phyloP scores from a whole-genome alignment of 2,797 vertebrate genomes.

The Rousettus madagascariensis region DNA sequence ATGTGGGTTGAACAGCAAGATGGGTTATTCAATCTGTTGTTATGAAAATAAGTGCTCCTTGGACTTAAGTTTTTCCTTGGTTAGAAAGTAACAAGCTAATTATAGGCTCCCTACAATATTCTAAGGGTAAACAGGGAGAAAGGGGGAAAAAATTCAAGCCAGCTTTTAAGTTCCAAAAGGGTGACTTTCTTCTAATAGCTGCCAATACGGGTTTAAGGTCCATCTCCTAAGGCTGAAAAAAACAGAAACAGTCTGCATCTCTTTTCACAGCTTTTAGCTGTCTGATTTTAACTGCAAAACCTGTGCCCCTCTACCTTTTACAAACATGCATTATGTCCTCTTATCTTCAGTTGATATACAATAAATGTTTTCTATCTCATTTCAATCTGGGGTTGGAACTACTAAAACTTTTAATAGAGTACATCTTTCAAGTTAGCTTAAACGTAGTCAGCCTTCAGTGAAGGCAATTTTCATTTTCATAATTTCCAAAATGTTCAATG shows the following conservation, averaged over 20 bases:
- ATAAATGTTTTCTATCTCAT: background rate
- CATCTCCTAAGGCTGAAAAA: background rate
- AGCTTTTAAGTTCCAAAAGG: background rate
- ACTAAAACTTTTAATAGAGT: background rate
- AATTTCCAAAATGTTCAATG: background rate
- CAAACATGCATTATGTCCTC: background rate
- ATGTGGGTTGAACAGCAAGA: slow-evolving; percentile 73
- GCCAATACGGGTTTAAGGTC: background rate
- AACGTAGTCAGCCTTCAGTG: background rate
- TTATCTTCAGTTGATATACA: background rate
- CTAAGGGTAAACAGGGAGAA: slow-evolving; percentile 39
- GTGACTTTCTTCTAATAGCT: background rate
- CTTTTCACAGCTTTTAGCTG: background rate
- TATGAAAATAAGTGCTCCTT: slow-evolving; percentile 74
- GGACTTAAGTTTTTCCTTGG: slow-evolving; percentile 71
- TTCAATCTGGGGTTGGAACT: background rate
- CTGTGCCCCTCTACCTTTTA: background rate
- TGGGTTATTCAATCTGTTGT: slow-evolving; percentile 74
- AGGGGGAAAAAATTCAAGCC: background rate
- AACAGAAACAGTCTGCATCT: background rate
- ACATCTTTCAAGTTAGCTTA: background rate
- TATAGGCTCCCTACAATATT: slow-evolving; percentile 63
- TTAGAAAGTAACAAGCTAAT: slow-evolving; percentile 73
- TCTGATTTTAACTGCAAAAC: background rate
- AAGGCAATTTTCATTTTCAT: background rate